These are phyloP conservation scores for Poliocrania exsul DNA, from an alignment of 2,797 vertebrate species.

Conservation along the genomic window DNA sequence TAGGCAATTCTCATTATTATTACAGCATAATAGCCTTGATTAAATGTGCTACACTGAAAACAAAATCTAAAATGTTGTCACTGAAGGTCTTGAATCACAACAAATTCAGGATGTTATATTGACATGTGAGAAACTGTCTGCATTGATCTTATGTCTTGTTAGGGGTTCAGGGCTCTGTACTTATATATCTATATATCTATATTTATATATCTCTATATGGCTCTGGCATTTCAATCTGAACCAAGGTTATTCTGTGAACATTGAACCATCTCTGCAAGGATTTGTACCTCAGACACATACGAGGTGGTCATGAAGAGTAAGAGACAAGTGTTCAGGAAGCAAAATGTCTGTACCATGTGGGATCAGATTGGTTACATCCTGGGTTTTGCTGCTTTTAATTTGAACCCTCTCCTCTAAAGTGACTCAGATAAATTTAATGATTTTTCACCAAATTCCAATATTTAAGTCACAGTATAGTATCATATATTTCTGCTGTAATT, in stretches of 20 bases:
- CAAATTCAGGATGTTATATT: not conserved
- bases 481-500: conserved; percentile 40
- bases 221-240: not conserved
- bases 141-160: not conserved
- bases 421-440: not conserved
- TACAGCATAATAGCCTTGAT: not conserved
- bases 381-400: not conserved
- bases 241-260: not conserved
- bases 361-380: not conserved
- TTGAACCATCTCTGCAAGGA: not conserved
- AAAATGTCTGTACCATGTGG: not conserved
- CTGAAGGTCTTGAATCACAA: not conserved
- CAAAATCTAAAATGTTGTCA: not conserved
- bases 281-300: not conserved
- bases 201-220: not conserved
- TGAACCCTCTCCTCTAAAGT: not conserved
- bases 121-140: not conserved
- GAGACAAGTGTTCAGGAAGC: not conserved
- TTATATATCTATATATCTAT: too few relatives aligned
- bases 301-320: not conserved
- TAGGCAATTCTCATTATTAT: not conserved
- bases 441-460: conserved; percentile 34
- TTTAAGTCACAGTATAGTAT: not conserved
- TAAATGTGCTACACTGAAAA: not conserved
- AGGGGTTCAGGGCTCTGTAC: not conserved